Evolutionary conservation across 2,797 vertebrate genomes (phyloP).

Genomic region (Anguilla marmorata): DNA sequence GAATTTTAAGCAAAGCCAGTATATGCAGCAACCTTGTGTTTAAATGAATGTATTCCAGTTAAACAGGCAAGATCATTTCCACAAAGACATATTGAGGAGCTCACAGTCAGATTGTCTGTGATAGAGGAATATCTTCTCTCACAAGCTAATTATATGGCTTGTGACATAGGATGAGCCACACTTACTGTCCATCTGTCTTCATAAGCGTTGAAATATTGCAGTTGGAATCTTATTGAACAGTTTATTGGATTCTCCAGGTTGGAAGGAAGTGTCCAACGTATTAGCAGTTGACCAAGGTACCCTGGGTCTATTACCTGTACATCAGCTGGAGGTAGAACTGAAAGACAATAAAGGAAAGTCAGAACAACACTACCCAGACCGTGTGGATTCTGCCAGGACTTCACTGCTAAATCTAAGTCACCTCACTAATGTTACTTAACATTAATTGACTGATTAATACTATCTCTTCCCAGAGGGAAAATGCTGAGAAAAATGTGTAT

Average conservation of each 20-base stretch:
- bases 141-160: background rate
- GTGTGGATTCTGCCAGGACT: background rate
- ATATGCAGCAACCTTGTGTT: too few species aligned
- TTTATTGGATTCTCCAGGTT: conserved; percentile 49
- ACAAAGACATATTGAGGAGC: background rate
- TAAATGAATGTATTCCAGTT: background rate
- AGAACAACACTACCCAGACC: conserved; percentile 43
- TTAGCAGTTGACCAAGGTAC: conserved; percentile 62
- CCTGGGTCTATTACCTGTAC: conserved; percentile 62
- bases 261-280: conserved; percentile 63
- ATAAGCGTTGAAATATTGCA: conserved; percentile 68
- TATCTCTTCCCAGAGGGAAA: background rate
- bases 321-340: conserved; percentile 66
- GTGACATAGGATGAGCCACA: background rate
- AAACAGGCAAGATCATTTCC: background rate
- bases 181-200: conserved; percentile 64
- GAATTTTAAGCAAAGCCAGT: too few species aligned
- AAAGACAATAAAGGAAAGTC: background rate
- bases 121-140: background rate
- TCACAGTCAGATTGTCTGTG: background rate
- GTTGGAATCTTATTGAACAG: conserved; percentile 63
- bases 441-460: too few species aligned
- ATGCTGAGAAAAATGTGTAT: background rate
- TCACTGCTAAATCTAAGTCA: background rate
- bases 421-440: conserved; percentile 25